These are phyloP conservation scores for Platycnemis pennipes DNA, from an alignment of 2,888 invertebrate species.

Conservation along the genomic window DNA sequence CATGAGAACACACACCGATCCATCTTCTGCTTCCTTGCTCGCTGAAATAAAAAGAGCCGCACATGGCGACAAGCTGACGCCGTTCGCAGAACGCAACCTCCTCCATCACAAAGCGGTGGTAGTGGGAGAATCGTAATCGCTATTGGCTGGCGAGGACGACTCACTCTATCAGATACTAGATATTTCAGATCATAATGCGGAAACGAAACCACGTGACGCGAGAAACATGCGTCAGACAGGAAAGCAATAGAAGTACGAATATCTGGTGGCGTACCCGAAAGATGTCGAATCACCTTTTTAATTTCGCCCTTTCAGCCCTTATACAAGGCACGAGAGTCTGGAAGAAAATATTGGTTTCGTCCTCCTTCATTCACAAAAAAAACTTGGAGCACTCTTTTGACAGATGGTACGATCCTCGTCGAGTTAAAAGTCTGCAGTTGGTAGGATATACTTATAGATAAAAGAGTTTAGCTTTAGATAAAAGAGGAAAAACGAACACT, in stretches of 20 bases:
- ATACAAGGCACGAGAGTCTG: not conserved
- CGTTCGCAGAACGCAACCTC: not conserved
- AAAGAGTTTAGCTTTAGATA: no score
- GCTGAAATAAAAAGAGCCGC: not conserved
- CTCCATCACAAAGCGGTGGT: not conserved
- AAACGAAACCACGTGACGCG: not conserved
- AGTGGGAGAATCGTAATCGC: not conserved
- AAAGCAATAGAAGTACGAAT: not conserved
- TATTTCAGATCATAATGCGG: conserved; percentile 19
- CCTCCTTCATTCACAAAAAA: not conserved
- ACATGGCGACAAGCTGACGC: conserved; percentile 23
- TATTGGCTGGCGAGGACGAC: not conserved
- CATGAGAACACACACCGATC: not conserved
- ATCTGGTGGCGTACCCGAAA: not conserved
- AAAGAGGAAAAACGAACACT: not conserved
- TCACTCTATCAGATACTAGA: not conserved
- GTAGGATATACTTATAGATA: no score
- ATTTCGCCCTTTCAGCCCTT: not conserved
- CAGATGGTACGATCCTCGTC: not conserved
- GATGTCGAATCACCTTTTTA: not conserved
- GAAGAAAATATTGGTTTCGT: not conserved
- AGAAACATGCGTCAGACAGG: not conserved
- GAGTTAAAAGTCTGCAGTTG: no score
- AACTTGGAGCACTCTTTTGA: not conserved
- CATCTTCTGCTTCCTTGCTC: not conserved